Conservation (phyloP, 2,797 vertebrate species). For the Sparus aurata region DNA sequence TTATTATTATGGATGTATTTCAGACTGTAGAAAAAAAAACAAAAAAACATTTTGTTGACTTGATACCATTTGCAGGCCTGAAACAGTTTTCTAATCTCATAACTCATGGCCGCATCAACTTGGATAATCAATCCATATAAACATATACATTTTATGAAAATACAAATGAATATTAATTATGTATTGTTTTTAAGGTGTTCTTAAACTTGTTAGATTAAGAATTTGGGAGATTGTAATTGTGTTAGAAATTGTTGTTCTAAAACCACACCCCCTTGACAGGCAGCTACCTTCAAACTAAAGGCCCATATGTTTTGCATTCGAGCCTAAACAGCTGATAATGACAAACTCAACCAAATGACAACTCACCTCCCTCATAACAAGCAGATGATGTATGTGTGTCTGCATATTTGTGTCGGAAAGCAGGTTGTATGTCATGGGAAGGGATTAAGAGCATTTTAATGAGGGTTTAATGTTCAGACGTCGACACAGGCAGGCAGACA, state of each 20-base stretch:
- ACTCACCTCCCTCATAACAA: constrained; percentile 46
- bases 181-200: background rate
- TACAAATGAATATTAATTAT: background rate
- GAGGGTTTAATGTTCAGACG: constrained; percentile 74
- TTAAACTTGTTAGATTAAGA: background rate
- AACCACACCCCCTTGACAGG: background rate
- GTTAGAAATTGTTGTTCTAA: background rate
- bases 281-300: background rate
- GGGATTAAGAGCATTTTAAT: constrained; percentile 82
- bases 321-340: constrained; percentile 39
- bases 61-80: no score
- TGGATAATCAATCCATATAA: no score
- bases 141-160: background rate
- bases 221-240: no score
- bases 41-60: no score
- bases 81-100: no score
- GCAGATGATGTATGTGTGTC: constrained; percentile 5
- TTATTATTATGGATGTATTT: no score
- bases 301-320: background rate
- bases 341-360: constrained; percentile 52
- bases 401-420: constrained; percentile 32
- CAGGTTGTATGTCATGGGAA: constrained; percentile 63
- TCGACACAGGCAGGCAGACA: constrained; percentile 48
- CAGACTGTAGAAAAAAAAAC: no score
- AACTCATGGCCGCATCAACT: no score